Evolutionary conservation across 2,113 vertebrate species (phyloP).

Genomic region (Agapornis roseicollis): DNA sequence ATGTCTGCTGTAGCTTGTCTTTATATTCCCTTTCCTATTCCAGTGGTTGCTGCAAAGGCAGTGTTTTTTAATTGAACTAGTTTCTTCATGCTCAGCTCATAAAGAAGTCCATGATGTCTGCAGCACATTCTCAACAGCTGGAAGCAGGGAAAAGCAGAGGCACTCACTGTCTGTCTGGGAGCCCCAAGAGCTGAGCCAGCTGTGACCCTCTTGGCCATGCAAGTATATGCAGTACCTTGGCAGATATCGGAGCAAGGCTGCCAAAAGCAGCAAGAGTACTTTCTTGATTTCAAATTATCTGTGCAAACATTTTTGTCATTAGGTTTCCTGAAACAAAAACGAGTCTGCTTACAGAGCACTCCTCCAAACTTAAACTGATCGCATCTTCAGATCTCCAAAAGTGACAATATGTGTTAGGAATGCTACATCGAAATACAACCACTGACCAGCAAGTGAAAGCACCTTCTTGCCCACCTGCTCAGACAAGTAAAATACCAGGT

Average conservation of each 20-base stretch:
- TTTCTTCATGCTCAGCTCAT: rapidly evolving
- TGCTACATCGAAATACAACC: neutral
- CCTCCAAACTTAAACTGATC: neutral
- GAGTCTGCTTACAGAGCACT: neutral
- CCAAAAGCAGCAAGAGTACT: neutral
- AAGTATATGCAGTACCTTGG: neutral
- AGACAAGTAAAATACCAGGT: neutral
- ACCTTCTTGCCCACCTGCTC: neutral
- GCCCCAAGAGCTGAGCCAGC: rapidly evolving
- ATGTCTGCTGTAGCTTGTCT: neutral
- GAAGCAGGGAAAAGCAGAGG: neutral
- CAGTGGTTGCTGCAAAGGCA: neutral
- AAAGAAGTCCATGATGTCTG: neutral
- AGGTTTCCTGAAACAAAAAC: neutral
- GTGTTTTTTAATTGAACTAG: rapidly evolving
- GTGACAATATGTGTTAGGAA: neutral
- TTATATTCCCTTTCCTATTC: neutral
- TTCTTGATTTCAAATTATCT: neutral
- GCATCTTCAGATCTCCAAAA: neutral
- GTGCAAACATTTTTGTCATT: neutral
- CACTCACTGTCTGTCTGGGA: rapidly evolving
- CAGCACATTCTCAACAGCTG: rapidly evolving
- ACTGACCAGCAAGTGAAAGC: neutral
- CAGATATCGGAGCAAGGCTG: neutral
- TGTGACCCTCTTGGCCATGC: neutral